Base-by-base conservation (phyloP, 2,113 vertebrate species). In the Tringa solitaria region DNA sequence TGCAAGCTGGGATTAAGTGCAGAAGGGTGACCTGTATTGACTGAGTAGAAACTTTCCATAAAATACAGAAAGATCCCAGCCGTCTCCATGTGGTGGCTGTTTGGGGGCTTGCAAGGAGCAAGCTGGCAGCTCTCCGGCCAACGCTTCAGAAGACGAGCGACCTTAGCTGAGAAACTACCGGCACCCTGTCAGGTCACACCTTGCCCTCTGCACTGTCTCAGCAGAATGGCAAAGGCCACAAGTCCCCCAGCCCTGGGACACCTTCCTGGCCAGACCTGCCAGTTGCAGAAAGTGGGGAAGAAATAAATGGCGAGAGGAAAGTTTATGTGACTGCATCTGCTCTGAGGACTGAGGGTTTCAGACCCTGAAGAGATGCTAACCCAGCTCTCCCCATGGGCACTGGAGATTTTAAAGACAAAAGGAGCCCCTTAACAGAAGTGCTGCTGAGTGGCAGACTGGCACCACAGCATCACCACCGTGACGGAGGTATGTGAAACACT, bases 1-100 rank as follows among this genome's bases (percentile, higher is more conserved):
- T 75, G 89, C 1, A 4, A 46, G 46, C 94, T 91, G 61, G 76
- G 94, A 97, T 98, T 97, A 97, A 96, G 82, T 45, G n/a, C 51
- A 75, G 86, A 88, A 89, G 89, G 60, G 59, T 87, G 94, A 95
- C 69, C 94, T 84, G 86, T 51, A 63, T 87, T 96, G 85, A 87
- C 61, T 83, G 84, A 84, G 41, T 27, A 93, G 74, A 46, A 84
- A 84, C 70, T 92, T 90, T 88, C 82, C 39, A 22, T 82, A 65
- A 67, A 95, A 84, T 70, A 68, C 61, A 65, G 63, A 41, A 45
- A 64, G 51, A 78, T 65, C 61, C 48, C 45, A 50, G 17, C 30
- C 70, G n/a, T 54, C 84, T 68, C 53, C 35, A 28, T 35, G 65
- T 11, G 2, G 35, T 54, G 43, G 48, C 14, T 43, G 10, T 93